Conservation (phyloP, 2,888 invertebrate species). For the Pelosia muscerda region DNA sequence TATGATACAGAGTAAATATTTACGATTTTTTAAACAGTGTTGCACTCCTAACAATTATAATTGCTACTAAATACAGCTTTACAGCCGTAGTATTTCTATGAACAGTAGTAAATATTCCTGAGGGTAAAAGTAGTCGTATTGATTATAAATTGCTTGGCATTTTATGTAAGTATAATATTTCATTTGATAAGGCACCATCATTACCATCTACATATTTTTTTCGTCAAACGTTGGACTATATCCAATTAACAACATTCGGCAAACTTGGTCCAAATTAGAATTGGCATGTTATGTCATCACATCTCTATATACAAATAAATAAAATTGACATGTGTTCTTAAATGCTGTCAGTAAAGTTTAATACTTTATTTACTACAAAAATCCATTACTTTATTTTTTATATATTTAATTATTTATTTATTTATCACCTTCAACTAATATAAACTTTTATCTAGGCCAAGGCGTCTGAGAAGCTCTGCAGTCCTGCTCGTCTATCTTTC, state of each 20-base stretch:
- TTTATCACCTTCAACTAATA: no score
- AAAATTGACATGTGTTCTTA: not conserved
- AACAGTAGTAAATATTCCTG: not conserved
- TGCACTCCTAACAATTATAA: not conserved
- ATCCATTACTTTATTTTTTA: no score
- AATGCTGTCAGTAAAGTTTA: no score
- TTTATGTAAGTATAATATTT: not conserved
- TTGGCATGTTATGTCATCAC: not conserved
- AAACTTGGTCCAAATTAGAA: slow-evolving; percentile 4
- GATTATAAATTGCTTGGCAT: not conserved
- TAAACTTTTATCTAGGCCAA: no score
- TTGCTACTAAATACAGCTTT: not conserved
- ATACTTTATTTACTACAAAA: not conserved
- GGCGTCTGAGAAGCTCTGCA: no score
- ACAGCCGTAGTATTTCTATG: not conserved
- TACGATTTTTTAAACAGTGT: not conserved
- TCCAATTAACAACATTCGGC: not conserved
- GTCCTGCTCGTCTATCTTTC: no score
- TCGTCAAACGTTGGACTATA: not conserved
- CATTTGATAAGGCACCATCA: slow-evolving; percentile 7
- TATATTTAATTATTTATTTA: no score
- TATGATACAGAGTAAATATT: not conserved
- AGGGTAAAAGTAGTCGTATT: not conserved
- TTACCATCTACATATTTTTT: not conserved
- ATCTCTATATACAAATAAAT: not conserved